phyloP scores from a whole-genome alignment of 2,888 invertebrate genomes.

The Incurvaria masculella region DNA sequence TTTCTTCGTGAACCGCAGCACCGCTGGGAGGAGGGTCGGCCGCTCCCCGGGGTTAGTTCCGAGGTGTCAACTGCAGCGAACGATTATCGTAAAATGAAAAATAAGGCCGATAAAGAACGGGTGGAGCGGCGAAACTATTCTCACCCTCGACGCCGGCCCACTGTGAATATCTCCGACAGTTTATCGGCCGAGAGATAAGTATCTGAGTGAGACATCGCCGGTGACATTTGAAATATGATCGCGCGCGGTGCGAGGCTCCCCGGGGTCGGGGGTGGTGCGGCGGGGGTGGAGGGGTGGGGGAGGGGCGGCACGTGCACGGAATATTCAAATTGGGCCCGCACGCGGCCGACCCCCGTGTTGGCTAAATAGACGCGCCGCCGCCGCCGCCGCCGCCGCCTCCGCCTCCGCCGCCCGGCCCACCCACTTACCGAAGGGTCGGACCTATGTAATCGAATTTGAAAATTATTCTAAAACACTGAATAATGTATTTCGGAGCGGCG shows the following conservation, averaged over 20 bases:
- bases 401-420: constrained; percentile 34
- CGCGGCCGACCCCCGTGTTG: constrained; percentile 54
- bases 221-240: constrained; percentile 57
- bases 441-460: constrained; percentile 59
- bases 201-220: constrained; percentile 57
- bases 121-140: constrained; percentile 34
- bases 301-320: constrained; percentile 38
- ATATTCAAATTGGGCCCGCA: constrained; percentile 56
- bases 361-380: constrained; percentile 54
- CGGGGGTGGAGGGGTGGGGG: constrained; percentile 5
- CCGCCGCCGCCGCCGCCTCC: constrained; percentile 12
- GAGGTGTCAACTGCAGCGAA: constrained; percentile 54
- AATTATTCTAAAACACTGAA: constrained; percentile 59
- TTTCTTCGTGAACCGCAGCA: no score
- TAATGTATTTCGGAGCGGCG: constrained; percentile 50
- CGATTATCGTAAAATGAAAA: constrained; percentile 54
- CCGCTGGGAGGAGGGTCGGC: no score
- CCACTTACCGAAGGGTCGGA: constrained; percentile 53
- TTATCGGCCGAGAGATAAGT: constrained; percentile 46
- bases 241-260: background rate
- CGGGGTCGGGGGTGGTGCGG: constrained; percentile 4
- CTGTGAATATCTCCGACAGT: constrained; percentile 38
- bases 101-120: constrained; percentile 26
- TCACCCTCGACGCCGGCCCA: constrained; percentile 21
- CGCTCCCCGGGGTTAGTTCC: no score